Conservation (phyloP, 1,140 invertebrate species). For the Zeugodacus cucurbitae region DNA sequence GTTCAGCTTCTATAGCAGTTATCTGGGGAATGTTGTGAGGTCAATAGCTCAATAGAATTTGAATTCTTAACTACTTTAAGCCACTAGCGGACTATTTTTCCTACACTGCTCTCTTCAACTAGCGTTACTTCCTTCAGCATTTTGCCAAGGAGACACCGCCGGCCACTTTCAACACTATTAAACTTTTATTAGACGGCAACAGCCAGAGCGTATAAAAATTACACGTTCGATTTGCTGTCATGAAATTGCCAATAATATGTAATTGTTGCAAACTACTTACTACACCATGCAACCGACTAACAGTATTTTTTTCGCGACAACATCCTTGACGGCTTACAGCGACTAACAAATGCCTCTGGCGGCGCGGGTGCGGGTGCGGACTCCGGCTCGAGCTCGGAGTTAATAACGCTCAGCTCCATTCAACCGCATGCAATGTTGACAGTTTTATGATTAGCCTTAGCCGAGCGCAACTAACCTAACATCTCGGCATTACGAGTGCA, state of each 20-base stretch:
- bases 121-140: background rate
- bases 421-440: conserved; percentile 7
- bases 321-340: background rate
- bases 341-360: background rate
- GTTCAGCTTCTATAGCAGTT: too few relatives aligned
- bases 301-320: background rate
- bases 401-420: background rate
- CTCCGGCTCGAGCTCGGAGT: background rate
- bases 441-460: conserved; percentile 7
- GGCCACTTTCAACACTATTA: conserved; percentile 23
- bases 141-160: background rate
- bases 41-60: too few relatives aligned
- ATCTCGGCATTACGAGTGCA: background rate
- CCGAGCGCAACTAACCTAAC: background rate
- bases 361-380: too few relatives aligned
- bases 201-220: background rate
- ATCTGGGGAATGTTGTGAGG: too few relatives aligned
- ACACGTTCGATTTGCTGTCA: conserved; percentile 5
- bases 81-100: background rate
- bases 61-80: background rate
- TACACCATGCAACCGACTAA: background rate
- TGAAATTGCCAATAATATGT: conserved; percentile 8
- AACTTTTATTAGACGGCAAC: background rate
- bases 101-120: background rate
- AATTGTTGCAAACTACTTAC: background rate